These are phyloP conservation scores for Kryphioiulus occultus DNA, from an alignment of 2,888 invertebrate species.

Conservation along the genomic window DNA sequence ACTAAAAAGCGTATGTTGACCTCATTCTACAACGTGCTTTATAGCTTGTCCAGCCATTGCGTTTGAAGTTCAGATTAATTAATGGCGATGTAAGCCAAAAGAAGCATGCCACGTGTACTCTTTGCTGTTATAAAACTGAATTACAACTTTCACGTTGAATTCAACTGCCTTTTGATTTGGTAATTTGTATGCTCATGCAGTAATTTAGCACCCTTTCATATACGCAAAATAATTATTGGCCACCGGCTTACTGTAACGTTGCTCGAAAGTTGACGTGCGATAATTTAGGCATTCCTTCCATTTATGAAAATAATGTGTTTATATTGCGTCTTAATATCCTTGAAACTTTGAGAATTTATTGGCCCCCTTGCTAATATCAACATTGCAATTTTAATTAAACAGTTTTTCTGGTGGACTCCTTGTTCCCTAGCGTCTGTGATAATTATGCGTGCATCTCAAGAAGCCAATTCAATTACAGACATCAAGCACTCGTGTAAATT, in stretches of 20 bases:
- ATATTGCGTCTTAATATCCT: neutral
- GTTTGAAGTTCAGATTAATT: neutral
- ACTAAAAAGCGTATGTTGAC: no score
- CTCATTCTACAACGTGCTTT: neutral
- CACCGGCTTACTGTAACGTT: neutral
- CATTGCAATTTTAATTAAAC: neutral
- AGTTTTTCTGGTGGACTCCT: neutral
- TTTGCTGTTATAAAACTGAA: neutral
- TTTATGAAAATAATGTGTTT: neutral
- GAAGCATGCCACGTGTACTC: neutral
- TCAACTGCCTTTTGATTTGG: neutral
- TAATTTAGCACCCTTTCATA: neutral
- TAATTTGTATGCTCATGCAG: neutral
- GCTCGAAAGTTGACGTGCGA: neutral
- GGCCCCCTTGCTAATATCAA: neutral
- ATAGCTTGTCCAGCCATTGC: neutral
- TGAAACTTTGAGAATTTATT: neutral
- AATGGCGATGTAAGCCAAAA: neutral
- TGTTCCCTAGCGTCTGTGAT: neutral
- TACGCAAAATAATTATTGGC: neutral
- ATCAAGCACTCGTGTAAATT: neutral
- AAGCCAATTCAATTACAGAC: constrained; percentile 5
- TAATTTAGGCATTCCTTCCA: neutral
- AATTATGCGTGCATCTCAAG: neutral
- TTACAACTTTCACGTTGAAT: neutral